Evolutionary conservation across 2,113 vertebrate species (phyloP).

Genomic region (Seriola aureovittata): DNA sequence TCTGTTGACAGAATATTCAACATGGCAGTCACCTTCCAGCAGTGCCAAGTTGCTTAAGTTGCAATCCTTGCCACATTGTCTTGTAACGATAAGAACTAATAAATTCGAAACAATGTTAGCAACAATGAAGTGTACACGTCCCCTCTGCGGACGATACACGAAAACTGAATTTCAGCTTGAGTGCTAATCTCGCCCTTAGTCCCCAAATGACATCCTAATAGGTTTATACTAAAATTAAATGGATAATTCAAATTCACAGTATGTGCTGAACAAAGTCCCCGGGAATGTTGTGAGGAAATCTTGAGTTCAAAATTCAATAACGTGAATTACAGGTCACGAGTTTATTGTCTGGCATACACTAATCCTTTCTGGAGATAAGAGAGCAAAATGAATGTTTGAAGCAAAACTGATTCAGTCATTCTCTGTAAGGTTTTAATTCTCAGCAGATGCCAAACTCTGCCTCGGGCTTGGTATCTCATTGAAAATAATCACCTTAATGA

Average conservation of each 20-base stretch:
- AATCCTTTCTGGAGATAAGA: slow-evolving; percentile 58
- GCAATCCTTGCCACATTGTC: slow-evolving; percentile 25
- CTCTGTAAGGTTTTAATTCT: slow-evolving; percentile 48
- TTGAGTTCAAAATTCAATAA: slow-evolving; percentile 56
- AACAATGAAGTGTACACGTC: slow-evolving; percentile 11
- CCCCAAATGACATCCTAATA: slow-evolving; percentile 40
- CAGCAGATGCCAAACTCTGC: slow-evolving; percentile 56
- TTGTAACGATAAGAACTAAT: slow-evolving; percentile 37
- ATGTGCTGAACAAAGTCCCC: slow-evolving; percentile 39
- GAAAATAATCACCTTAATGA: slow-evolving; percentile 59
- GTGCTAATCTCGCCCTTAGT: slow-evolving; percentile 39
- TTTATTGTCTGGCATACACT: slow-evolving; percentile 49
- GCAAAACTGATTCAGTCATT: slow-evolving; percentile 51
- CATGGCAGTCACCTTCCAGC: slow-evolving; percentile 35
- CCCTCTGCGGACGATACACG: background rate
- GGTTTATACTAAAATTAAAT: slow-evolving; percentile 46
- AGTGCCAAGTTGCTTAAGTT: slow-evolving; percentile 5
- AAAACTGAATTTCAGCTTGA: slow-evolving; percentile 26
- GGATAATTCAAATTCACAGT: slow-evolving; percentile 46
- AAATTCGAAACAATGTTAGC: slow-evolving; percentile 33
- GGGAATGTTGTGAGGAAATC: slow-evolving; percentile 34
- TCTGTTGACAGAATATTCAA: slow-evolving; percentile 32
- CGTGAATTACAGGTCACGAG: slow-evolving; percentile 61
- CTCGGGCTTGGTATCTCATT: slow-evolving; percentile 35
- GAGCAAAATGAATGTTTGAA: slow-evolving; percentile 47